phyloP scores from a whole-genome alignment of 2,888 invertebrate species.

The Tubiluchus corallicola region DNA sequence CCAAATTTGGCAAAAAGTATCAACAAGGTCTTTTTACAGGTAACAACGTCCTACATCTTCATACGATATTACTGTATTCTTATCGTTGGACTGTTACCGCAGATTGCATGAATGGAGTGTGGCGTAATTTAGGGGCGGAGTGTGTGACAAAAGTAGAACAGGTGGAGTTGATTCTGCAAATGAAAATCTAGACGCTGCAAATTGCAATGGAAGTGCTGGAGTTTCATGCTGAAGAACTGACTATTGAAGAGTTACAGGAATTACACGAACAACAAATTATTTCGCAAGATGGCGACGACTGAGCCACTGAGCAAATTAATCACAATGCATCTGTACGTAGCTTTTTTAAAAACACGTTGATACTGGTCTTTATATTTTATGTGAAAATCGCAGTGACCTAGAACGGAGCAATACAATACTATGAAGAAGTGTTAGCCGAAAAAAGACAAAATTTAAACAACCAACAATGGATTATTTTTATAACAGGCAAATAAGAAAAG shows the following conservation, averaged over 20 bases:
- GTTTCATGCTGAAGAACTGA: background rate
- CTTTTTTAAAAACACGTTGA: background rate
- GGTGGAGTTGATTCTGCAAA: background rate
- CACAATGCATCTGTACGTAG: background rate
- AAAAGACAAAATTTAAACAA: no score
- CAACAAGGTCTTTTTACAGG: no score
- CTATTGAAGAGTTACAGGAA: background rate
- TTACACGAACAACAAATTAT: background rate
- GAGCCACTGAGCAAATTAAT: background rate
- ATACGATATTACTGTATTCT: no score
- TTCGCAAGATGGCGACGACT: background rate
- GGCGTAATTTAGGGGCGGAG: constrained; percentile 10
- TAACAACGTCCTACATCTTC: no score
- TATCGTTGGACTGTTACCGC: no score
- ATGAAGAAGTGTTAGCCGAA: no score
- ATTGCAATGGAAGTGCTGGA: background rate
- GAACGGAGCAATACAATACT: no score
- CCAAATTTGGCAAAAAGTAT: no score
- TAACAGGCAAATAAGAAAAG: no score
- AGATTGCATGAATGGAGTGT: constrained; percentile 10
- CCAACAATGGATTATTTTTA: no score
- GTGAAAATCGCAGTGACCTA: background rate
- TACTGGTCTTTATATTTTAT: background rate
- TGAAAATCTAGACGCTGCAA: background rate
- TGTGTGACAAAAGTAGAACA: background rate